Evolutionary conservation across 2,888 invertebrate genomes (phyloP), one percentile per base, ranked within the genome.

Genomic region (Meloe dianella): DNA sequence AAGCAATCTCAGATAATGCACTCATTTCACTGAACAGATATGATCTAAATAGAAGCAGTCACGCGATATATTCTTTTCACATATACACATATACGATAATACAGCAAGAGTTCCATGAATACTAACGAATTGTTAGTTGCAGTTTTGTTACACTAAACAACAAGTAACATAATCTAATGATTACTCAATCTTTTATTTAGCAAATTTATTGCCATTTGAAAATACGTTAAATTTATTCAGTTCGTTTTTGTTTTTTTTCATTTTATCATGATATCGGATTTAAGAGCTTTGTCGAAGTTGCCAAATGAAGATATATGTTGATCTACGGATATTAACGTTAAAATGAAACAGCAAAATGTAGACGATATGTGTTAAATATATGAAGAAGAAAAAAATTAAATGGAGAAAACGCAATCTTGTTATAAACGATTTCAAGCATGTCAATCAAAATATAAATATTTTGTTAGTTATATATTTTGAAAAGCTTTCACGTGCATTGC

Each of bases 381-480:
- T 7, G 38, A n/a, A 17, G 6, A 20, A 7, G 22, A 12, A 5
- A 51, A 14, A 24, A n/a, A n/a, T n/a, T n/a, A n/a, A n/a, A n/a
- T n/a, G n/a, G n/a, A n/a, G n/a, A n/a, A n/a, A n/a, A n/a, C n/a
- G n/a, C n/a, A n/a, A 51, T 22, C 9, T 47, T 9, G 17, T 47
- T 17, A 20, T 47, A 1, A 47, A 9, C 8, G 9, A 47, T 47
- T 35, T 17, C 22, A 32, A 20, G 20, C 54, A 47, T 61, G 61
- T 64, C 64, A 67, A 64, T 67, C 64, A 57, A 54, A 51, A 60
- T n/a, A 7, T 41, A 66, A 62, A 66, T 63, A 62, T 27, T 12
- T 47, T 32, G 32, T 17, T 63, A 60, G 63, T 67, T 67, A 64
- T 67, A 64, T 67, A 67, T 64, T 61, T 51, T 64, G 51, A 61